These are phyloP conservation scores for Elephas maximus DNA, from an alignment of 2,113 vertebrate species.

Conservation along the genomic window DNA sequence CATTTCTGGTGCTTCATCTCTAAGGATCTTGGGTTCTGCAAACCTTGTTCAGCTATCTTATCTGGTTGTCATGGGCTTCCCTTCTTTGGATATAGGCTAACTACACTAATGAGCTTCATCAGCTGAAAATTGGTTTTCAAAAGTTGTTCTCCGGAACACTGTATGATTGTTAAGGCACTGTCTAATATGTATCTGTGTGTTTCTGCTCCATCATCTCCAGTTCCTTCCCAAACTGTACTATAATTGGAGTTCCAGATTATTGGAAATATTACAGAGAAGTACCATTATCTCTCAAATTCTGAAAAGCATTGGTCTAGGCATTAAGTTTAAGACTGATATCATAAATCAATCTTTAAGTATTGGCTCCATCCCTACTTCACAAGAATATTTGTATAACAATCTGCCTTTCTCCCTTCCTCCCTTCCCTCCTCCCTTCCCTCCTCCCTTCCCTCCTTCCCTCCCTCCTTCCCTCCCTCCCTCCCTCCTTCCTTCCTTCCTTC, in stretches of 20 bases:
- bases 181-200: neutral
- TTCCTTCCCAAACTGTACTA: neutral
- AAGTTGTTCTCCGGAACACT: neutral
- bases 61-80: neutral
- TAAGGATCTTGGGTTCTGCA: neutral
- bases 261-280: slow-evolving; percentile 37
- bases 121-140: neutral
- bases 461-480: neutral
- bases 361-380: neutral
- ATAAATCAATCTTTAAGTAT: neutral
- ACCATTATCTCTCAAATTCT: neutral
- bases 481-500: neutral
- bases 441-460: neutral
- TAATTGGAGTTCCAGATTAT: neutral
- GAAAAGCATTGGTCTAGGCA: neutral
- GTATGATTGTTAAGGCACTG: neutral
- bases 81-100: neutral
- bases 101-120: neutral
- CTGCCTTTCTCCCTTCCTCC: neutral
- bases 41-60: neutral
- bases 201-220: neutral
- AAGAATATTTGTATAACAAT: neutral
- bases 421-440: neutral
- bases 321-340: neutral
- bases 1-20: neutral